Evolutionary conservation across 2,888 invertebrate genomes (phyloP).

Genomic region (Dyspetes luteomarginatus): DNA sequence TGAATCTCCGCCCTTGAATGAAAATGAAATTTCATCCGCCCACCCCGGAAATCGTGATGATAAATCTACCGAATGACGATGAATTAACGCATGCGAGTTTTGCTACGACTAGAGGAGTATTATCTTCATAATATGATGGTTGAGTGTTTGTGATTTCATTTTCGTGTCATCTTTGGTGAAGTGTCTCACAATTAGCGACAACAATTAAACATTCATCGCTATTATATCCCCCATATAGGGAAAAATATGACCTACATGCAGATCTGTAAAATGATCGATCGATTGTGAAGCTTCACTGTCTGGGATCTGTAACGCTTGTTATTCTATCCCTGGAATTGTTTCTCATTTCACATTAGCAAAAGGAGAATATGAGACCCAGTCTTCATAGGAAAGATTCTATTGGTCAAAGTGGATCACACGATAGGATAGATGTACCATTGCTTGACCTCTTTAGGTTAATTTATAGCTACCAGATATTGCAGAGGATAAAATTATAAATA

Average conservation of each 20-base stretch:
- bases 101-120: constrained; percentile 3
- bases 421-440: too few species aligned
- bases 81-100: constrained; percentile 16
- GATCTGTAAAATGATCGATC: constrained; percentile 40
- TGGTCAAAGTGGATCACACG: constrained; percentile 56
- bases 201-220: constrained; percentile 28
- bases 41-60: not conserved
- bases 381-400: constrained; percentile 45
- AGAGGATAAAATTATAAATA: too few species aligned
- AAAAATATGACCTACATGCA: not conserved
- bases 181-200: not conserved
- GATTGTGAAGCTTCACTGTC: constrained; percentile 18
- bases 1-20: not conserved
- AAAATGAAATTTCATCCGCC: constrained; percentile 23
- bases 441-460: too few species aligned
- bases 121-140: constrained; percentile 17
- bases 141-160: constrained; percentile 15
- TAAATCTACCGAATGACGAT: constrained; percentile 14
- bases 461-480: too few species aligned
- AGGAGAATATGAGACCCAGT: not conserved
- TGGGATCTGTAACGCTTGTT: not conserved
- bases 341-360: not conserved
- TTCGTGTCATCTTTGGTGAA: not conserved
- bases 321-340: too few species aligned
- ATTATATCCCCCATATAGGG: constrained; percentile 5